Evolutionary conservation across 30 jellyfish, hydroid and myxozoan species (phyloP).

Genomic region (Catostylus mosaicus): DNA sequence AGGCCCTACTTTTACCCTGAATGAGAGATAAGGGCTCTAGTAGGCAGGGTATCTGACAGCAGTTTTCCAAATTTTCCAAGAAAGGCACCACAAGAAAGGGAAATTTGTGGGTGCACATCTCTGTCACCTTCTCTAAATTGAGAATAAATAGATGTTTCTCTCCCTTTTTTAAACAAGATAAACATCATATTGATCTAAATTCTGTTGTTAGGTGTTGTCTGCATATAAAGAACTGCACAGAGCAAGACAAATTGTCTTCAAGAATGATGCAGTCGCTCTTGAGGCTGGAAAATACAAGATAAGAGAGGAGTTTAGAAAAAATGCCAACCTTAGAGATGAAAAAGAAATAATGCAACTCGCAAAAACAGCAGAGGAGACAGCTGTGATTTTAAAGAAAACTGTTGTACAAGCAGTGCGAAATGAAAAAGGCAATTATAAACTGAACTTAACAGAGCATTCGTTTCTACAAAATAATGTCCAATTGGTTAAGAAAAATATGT

Average conservation of each 20-base stretch:
- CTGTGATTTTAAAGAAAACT: conserved; percentile 52
- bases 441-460: conserved; percentile 67
- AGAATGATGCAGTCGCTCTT: conserved; percentile 65
- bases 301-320: conserved; percentile 72
- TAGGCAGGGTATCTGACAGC: too few species aligned
- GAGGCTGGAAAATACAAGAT: conserved; percentile 77
- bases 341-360: conserved; percentile 31
- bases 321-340: conserved; percentile 10
- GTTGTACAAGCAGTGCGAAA: conserved; percentile 71
- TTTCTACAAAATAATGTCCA: conserved; percentile 53
- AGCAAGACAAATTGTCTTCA: conserved; percentile 72
- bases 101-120: too few species aligned
- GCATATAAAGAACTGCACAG: conserved; percentile 77
- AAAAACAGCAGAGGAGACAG: conserved; percentile 70
- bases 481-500: conserved; percentile 53
- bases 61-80: too few species aligned
- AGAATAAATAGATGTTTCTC: too few species aligned
- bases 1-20: too few species aligned
- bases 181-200: too few species aligned
- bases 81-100: too few species aligned
- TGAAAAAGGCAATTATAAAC: conserved; percentile 53
- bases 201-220: conserved; percentile 61
- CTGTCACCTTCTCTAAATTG: too few species aligned
- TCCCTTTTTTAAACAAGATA: too few species aligned
- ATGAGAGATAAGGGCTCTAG: too few species aligned